A percentile compares a stretch with the other conserved stretches of the same genome.
These are phyloP conservation scores for Mormyrus lacerda DNA, from an alignment of 2,113 vertebrate genomes.

Conservation along the genomic window DNA sequence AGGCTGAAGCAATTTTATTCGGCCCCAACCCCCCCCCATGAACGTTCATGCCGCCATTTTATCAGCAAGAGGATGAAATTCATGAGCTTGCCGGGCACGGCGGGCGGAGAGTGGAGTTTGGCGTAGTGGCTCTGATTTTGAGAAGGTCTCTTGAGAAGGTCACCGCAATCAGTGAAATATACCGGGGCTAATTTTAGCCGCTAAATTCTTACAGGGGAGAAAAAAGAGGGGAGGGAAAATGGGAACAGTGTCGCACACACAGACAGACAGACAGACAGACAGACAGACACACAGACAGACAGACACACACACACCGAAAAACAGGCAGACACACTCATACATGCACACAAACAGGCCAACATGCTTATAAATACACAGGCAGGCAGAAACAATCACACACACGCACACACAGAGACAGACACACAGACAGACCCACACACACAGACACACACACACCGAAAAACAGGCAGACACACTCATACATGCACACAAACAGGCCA, in stretches of 20 bases:
- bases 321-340: not conserved
- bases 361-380: too few relatives aligned
- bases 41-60: constrained; percentile 16
- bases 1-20: not conserved
- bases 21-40: not conserved
- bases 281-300: not conserved
- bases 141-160: constrained; percentile 22
- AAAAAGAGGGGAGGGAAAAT: not conserved
- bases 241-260: not conserved
- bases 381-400: too few relatives aligned
- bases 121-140: not conserved
- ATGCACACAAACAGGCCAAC: not conserved
- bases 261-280: not conserved
- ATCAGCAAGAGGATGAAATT: constrained; percentile 15
- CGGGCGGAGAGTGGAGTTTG: not conserved
- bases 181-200: constrained; percentile 13
- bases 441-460: too few relatives aligned
- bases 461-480: not conserved
- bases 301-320: not conserved
- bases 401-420: too few relatives aligned
- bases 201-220: not conserved
- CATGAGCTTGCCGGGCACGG: constrained; percentile 17
- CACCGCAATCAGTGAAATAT: constrained; percentile 21
- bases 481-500: too few relatives aligned
- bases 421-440: too few relatives aligned